Conservation (phyloP, 2,797 vertebrate species). For the Gymnoscopelus braueri region DNA sequence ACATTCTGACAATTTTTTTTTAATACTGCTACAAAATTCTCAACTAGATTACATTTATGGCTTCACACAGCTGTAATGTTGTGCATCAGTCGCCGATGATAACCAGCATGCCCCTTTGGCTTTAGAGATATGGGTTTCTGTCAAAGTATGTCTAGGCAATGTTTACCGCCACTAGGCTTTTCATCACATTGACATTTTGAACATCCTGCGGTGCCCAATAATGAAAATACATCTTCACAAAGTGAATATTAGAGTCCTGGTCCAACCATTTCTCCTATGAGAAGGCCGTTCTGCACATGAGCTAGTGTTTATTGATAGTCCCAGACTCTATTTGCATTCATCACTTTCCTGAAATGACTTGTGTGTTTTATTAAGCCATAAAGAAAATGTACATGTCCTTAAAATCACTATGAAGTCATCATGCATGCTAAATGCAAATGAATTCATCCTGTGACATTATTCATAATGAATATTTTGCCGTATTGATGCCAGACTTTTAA, state of each 20-base stretch:
- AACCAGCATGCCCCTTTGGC: not conserved
- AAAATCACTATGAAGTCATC: not conserved
- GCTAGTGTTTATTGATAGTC: not conserved
- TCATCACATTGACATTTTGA: not conserved
- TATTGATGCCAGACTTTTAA: no score
- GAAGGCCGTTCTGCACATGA: not conserved
- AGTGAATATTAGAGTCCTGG: not conserved
- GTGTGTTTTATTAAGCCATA: not conserved
- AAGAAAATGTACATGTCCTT: not conserved
- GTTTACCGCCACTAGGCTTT: not conserved
- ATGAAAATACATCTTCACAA: not conserved
- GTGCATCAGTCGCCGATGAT: not conserved
- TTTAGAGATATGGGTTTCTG: conserved; percentile 4
- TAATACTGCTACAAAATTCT: no score
- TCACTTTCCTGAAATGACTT: not conserved
- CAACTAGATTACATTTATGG: conserved; percentile 9
- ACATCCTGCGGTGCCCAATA: not conserved
- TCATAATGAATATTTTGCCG: no score
- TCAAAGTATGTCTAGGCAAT: not conserved
- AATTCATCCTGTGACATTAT: no score
- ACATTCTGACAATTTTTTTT: no score
- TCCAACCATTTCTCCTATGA: not conserved
- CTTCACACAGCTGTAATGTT: not conserved
- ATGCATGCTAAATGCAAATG: not conserved
- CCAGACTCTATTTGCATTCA: not conserved